A percentile compares a stretch with the other conserved stretches of the same genome.
Evolutionary conservation across 2,888 invertebrate species (phyloP).

Genomic region (Synanthedon formicaeformis): DNA sequence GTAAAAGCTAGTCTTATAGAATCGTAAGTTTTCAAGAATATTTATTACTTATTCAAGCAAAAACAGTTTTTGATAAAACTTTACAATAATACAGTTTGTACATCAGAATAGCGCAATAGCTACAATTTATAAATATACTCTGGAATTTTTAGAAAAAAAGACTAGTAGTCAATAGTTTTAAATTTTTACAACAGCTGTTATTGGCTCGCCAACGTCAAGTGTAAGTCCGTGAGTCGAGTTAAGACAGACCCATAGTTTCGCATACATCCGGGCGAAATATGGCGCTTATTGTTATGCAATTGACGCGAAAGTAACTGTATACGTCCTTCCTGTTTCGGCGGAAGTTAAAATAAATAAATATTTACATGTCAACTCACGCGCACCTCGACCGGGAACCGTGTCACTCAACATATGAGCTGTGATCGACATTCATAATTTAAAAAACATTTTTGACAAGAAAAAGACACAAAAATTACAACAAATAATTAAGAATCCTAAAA

Average conservation of each 20-base stretch:
- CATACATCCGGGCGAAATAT: conserved; percentile 12
- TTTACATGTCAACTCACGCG: conserved; percentile 1
- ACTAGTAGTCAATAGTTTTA: not conserved
- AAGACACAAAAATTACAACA: too few species aligned
- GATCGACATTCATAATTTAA: not conserved
- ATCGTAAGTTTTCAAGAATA: too few species aligned
- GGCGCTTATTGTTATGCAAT: conserved; percentile 35
- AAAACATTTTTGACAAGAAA: not conserved
- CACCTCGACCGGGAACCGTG: not conserved
- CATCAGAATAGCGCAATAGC: not conserved
- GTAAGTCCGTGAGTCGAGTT: not conserved
- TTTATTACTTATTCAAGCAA: too few species aligned
- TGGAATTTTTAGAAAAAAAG: not conserved
- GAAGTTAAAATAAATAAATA: conserved; percentile 26
- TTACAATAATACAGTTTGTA: not conserved
- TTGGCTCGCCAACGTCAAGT: too few species aligned
- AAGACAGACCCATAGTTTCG: not conserved
- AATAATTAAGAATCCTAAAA: too few species aligned
- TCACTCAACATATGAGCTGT: not conserved
- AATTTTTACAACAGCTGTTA: not conserved
- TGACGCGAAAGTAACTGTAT: conserved; percentile 43
- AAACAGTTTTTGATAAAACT: too few species aligned
- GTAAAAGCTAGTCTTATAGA: too few species aligned
- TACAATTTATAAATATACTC: not conserved
- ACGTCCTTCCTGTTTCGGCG: conserved; percentile 34